Conservation (phyloP, 2,888 invertebrate genomes). For the Noctuana brunneofusca region DNA sequence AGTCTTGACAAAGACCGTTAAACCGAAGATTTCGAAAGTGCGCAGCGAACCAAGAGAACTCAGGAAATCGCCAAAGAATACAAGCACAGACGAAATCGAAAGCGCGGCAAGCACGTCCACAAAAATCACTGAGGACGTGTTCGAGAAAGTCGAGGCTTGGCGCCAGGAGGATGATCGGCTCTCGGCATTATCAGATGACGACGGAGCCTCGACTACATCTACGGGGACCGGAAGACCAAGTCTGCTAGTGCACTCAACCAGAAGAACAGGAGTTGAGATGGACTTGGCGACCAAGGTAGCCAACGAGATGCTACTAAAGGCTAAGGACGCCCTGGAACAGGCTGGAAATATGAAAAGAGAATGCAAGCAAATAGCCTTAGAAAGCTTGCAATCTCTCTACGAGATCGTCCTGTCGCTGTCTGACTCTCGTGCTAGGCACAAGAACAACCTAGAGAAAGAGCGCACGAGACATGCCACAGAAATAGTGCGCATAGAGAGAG, state of each 20-base stretch:
- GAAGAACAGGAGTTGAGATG: too few species aligned
- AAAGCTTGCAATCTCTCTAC: conserved; percentile 6
- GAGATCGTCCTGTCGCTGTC: conserved; percentile 6
- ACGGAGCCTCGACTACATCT: not conserved
- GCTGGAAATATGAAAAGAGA: conserved; percentile 5
- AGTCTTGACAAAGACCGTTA: too few species aligned
- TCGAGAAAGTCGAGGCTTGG: not conserved
- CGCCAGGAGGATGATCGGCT: not conserved
- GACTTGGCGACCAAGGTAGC: too few species aligned
- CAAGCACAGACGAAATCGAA: too few species aligned
- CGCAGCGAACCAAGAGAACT: too few species aligned
- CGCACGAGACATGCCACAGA: too few species aligned
- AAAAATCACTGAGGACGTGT: not conserved
- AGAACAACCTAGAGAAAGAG: not conserved
- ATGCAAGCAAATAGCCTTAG: not conserved
- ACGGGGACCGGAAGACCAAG: not conserved
- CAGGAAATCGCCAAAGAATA: too few species aligned
- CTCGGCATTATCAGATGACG: not conserved
- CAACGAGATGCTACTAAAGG: too few species aligned
- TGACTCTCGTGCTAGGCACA: conserved; percentile 6
- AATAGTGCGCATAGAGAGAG: too few species aligned
- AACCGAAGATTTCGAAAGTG: too few species aligned
- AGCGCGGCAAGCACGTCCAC: not conserved
- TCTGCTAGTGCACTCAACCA: not conserved
- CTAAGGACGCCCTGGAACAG: not conserved